Evolutionary conservation across 2,888 invertebrate species (phyloP).

Genomic region (Kuschelorhynchus macadamiae): DNA sequence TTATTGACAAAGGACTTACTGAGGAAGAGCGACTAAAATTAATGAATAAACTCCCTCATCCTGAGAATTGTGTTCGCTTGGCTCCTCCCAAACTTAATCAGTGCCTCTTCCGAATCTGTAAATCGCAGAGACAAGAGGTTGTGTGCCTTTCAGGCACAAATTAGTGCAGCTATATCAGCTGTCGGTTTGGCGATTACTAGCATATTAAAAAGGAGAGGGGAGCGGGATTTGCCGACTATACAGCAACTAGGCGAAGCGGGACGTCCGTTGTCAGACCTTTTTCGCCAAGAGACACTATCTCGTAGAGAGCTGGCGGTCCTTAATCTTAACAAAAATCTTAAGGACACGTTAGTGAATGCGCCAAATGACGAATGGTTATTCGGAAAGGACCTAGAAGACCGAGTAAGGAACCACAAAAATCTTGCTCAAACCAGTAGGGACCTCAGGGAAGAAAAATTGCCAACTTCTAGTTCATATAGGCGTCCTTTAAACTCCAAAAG

Average conservation of each 20-base stretch:
- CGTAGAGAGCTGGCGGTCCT: no score
- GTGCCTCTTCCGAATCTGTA: conserved; percentile 8
- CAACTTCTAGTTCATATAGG: not conserved
- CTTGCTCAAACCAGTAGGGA: not conserved
- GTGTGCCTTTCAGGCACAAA: not conserved
- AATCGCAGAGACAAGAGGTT: conserved; percentile 4
- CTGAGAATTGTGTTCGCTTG: conserved; percentile 2
- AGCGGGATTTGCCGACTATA: not conserved
- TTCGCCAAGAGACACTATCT: no score
- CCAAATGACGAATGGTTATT: no score
- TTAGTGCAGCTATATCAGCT: conserved; percentile 2
- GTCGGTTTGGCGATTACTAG: conserved; percentile 4
- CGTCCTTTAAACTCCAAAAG: no score
- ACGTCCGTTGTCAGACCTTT: not conserved
- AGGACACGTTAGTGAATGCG: not conserved
- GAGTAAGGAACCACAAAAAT: not conserved
- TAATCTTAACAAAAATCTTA: no score
- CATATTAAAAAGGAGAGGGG: conserved; percentile 4
- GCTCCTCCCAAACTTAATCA: conserved; percentile 5
- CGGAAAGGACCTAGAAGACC: not conserved
- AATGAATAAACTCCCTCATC: conserved; percentile 7
- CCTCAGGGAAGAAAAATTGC: no score
- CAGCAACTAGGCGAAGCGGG: no score
- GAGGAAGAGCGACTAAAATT: conserved; percentile 1
- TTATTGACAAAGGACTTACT: not conserved